Evolutionary conservation across 1,140 invertebrate genomes (phyloP).

Genomic region (Zaprionus inermis): DNA sequence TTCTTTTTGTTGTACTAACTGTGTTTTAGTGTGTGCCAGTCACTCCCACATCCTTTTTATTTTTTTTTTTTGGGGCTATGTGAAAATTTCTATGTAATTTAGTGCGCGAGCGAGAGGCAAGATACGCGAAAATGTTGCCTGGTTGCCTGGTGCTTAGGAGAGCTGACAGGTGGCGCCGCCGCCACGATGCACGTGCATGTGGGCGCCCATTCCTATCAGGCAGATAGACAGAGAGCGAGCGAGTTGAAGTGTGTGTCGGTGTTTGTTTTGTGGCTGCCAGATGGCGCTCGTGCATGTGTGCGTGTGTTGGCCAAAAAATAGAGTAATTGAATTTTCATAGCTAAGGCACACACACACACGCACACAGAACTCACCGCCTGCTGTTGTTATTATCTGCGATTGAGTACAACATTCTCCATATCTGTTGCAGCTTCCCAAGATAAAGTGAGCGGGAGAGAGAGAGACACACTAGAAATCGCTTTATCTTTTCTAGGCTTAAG

Average conservation of each 20-base stretch:
- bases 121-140: constrained; percentile 40
- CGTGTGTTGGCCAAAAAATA: constrained; percentile 53
- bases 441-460: background rate
- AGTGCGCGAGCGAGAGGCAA: constrained; percentile 13
- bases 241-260: constrained; percentile 4
- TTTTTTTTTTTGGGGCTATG: constrained; percentile 27
- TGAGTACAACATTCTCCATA: constrained; percentile 12
- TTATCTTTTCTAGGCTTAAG: background rate
- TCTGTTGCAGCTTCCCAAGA: background rate
- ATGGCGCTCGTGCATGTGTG: constrained; percentile 42
- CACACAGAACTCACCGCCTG: constrained; percentile 32
- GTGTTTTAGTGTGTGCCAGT: constrained; percentile 48
- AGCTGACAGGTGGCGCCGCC: constrained; percentile 64
- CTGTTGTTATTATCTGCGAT: constrained; percentile 28
- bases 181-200: constrained; percentile 42
- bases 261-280: constrained; percentile 62
- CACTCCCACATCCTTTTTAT: constrained; percentile 33
- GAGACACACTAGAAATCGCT: background rate
- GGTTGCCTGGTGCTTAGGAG: constrained; percentile 52
- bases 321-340: constrained; percentile 78
- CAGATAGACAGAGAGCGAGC: background rate
- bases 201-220: constrained; percentile 8
- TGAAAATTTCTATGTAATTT: constrained; percentile 73
- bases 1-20: constrained; percentile 24
- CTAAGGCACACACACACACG: constrained; percentile 3